Evolutionary conservation across 2,113 vertebrate species (phyloP).

Genomic region (Ciconia maguari): DNA sequence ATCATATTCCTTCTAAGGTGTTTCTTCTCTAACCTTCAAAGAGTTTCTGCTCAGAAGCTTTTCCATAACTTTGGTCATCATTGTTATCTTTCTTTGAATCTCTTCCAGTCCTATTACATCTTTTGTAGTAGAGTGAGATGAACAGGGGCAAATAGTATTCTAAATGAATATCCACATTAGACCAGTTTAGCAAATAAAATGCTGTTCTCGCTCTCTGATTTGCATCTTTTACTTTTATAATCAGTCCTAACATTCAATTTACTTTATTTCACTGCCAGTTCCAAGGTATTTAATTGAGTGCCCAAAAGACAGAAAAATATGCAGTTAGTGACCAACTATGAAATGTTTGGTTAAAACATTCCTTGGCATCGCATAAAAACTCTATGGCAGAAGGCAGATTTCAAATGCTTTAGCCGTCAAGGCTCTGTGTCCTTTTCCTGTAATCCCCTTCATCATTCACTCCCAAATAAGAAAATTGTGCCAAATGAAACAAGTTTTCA

Average conservation of each 20-base stretch:
- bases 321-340: not conserved
- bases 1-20: not conserved
- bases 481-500: not conserved
- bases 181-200: not conserved
- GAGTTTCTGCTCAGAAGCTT: not conserved
- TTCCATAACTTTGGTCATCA: not conserved
- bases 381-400: not conserved
- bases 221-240: not conserved
- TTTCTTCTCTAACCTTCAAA: not conserved
- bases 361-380: not conserved
- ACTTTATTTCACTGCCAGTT: not conserved
- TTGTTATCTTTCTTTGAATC: not conserved
- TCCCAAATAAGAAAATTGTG: not conserved
- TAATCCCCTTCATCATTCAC: not conserved
- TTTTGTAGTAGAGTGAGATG: not conserved
- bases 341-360: not conserved
- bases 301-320: not conserved
- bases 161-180: not conserved
- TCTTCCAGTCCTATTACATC: not conserved
- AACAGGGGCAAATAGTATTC: not conserved
- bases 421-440: not conserved
- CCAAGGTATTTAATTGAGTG: not conserved
- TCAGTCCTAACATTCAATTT: not conserved
- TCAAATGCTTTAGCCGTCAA: not conserved
- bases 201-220: not conserved